phyloP scores from a whole-genome alignment of 2,888 invertebrate genomes.

The Agriopis leucophaearia region DNA sequence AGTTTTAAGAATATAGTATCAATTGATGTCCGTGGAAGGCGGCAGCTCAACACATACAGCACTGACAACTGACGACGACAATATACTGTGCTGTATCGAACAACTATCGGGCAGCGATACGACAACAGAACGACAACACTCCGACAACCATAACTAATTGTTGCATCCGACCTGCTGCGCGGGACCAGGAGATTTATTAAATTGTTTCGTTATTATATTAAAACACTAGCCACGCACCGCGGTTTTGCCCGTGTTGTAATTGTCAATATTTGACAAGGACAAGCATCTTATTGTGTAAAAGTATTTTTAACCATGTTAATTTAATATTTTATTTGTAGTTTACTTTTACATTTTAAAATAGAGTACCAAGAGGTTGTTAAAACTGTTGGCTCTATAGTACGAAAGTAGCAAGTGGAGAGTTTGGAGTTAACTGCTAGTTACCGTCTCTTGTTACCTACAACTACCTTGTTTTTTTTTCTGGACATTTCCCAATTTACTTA shows the following conservation, averaged over 20 bases:
- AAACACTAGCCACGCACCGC: neutral
- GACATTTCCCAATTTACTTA: no score
- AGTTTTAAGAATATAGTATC: constrained; percentile 1
- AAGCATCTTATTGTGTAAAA: no score
- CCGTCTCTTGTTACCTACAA: no score
- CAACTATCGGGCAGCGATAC: constrained; percentile 9
- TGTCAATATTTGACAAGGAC: no score
- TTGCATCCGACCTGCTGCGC: constrained; percentile 31
- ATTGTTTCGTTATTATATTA: constrained; percentile 34
- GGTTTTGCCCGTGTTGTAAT: neutral
- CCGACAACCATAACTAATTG: constrained; percentile 40
- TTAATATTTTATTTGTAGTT: no score
- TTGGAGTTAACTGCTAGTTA: no score
- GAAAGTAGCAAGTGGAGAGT: no score
- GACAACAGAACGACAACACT: constrained; percentile 13
- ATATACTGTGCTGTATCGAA: constrained; percentile 30
- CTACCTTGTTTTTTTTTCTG: no score
- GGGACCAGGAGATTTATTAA: constrained; percentile 40
- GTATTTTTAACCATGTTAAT: no score
- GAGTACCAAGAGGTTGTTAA: no score
- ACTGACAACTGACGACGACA: constrained; percentile 39
- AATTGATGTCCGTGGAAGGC: constrained; percentile 15
- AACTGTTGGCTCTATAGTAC: no score
- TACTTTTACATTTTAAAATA: no score
- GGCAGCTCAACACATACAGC: constrained; percentile 28